Conservation (phyloP, 2,888 invertebrate genomes). For the Hydrotaea cyrtoneurina region DNA sequence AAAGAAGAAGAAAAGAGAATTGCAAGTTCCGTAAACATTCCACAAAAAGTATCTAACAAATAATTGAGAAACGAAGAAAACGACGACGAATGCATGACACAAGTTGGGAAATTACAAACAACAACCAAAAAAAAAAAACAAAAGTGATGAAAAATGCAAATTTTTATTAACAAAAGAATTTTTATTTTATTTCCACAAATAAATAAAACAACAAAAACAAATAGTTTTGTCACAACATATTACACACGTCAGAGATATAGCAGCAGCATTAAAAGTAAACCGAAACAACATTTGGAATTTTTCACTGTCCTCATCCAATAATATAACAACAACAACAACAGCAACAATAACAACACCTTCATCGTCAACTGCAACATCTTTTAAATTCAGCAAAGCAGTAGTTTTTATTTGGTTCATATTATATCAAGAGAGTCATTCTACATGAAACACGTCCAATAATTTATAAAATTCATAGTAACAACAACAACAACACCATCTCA, state of each 20-base stretch:
- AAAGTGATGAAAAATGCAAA: constrained; percentile 19
- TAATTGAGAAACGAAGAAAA: constrained; percentile 11
- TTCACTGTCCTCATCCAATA: constrained; percentile 27
- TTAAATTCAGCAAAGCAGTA: constrained; percentile 29
- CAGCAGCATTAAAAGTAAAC: constrained; percentile 42
- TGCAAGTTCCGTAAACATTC: constrained; percentile 41
- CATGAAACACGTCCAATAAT: constrained; percentile 58
- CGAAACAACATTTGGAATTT: constrained; percentile 46
- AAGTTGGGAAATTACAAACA: constrained; percentile 23
- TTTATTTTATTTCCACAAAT: constrained; percentile 14
- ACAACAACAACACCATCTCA: constrained; percentile 16
- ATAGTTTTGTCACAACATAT: constrained; percentile 47
- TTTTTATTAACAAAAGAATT: constrained; percentile 20
- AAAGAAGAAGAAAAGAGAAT: constrained; percentile 16
- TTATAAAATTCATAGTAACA: constrained; percentile 30
- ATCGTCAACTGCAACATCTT: constrained; percentile 5
- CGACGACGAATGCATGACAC: constrained; percentile 22
- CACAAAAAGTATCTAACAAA: constrained; percentile 8
- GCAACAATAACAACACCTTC: constrained; percentile 7
- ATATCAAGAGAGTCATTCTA: constrained; percentile 41
- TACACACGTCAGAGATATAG: constrained; percentile 62
- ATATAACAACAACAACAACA: constrained; percentile 17
- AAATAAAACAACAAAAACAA: neutral
- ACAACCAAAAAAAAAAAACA: neutral
- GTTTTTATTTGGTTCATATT: constrained; percentile 16